phyloP scores from a whole-genome alignment of 2,888 invertebrate species.

The Pelosia muscerda region DNA sequence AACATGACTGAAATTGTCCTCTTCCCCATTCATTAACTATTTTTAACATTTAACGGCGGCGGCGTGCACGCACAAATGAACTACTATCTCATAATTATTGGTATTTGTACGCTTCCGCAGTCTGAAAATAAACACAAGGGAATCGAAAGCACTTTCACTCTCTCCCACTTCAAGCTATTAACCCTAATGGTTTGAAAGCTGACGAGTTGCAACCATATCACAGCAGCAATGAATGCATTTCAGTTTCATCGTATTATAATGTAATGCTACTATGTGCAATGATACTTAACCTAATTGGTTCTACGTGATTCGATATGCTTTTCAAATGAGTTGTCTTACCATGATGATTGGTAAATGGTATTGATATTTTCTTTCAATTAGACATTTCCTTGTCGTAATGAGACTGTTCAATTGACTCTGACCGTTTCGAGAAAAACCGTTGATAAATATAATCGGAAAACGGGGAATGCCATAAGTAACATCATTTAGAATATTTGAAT shows the following conservation, averaged over 20 bases:
- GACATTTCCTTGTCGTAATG: conserved; percentile 1
- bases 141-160: conserved; percentile 60
- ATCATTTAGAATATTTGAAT: too few species aligned
- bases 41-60: conserved; percentile 27
- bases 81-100: conserved; percentile 49
- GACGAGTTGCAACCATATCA: conserved; percentile 42
- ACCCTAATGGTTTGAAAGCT: conserved; percentile 27
- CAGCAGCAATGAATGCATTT: conserved; percentile 24
- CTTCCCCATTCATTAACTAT: conserved; percentile 17
- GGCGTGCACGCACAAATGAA: conserved; percentile 20
- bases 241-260: conserved; percentile 10
- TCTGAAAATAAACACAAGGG: conserved; percentile 60
- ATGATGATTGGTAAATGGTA: conserved; percentile 46
- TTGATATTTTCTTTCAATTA: conserved; percentile 32
- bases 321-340: conserved; percentile 39
- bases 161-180: conserved; percentile 50
- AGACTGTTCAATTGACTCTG: neutral
- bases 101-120: conserved; percentile 58
- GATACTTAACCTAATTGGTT: conserved; percentile 40
- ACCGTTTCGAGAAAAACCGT: neutral
- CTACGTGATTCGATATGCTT: conserved; percentile 34
- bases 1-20: neutral
- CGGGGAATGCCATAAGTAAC: too few species aligned
- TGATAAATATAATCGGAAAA: neutral
- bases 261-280: conserved; percentile 47